Base-by-base conservation (phyloP, 2,797 vertebrate species). In the Arctocebus calabarensis region DNA sequence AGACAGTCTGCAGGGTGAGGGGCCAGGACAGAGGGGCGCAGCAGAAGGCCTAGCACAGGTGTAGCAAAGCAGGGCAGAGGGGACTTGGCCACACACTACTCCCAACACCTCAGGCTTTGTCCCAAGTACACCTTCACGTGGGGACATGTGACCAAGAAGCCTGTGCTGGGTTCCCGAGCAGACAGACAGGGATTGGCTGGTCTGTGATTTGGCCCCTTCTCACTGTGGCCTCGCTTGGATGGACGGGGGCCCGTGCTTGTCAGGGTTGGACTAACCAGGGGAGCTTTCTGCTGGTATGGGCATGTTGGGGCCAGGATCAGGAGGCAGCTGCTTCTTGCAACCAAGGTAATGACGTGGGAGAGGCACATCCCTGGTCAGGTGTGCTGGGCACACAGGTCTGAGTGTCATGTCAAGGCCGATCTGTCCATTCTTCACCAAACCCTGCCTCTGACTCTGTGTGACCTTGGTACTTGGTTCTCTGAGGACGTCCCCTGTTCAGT, bases 141-240 rank as follows among this genome's bases (percentile, higher is more conserved):
- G 34, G n/a, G 17, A 29, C 13, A 9, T 0, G 22, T 37, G 75
- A 64, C 59, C 75, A 74, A 29, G 29, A 79, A 74, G 25, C 23
- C 45, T 0, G 1, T 32, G 32, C 85, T 16, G 1, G 37, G 7
- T 14, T 48, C 32, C 62, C 0, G 37, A 23, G 52, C 52, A 62
- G 81, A 22, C 4, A 9, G 19, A 19, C 37, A 5, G 0, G 0
- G 20, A 37, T 27, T 2, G 34, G 17, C n/a, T 55, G 34, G 34
- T n/a, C 52, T 37, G 59, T 7, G 43, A 52, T 11, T 7, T 25
- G 68, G 43, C n/a, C 14, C 20, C 17, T 34, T n/a, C n/a, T 70
- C 48, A 14, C 40, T 34, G 40, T 81, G 82, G 48, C 71, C 48
- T 75, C 9, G 0, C 2, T 1, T 2, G 3, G 12, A 12, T 68